Evolutionary conservation across 1,140 invertebrate genomes (phyloP).

Genomic region (Coenobita brevimanus): DNA sequence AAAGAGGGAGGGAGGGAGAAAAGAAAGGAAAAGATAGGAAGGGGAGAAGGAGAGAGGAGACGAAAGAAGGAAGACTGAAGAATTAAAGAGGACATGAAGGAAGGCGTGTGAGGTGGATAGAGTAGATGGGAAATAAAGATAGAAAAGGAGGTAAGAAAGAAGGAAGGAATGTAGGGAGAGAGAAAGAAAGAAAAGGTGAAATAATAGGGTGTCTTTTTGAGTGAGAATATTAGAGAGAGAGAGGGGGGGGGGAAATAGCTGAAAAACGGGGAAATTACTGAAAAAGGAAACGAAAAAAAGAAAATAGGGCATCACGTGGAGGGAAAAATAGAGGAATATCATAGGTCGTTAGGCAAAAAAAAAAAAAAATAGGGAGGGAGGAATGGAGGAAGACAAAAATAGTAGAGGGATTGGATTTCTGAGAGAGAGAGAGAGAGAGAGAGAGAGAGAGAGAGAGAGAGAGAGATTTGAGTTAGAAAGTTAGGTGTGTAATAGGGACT

Average conservation of each 20-base stretch:
- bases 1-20: background rate
- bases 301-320: too few species aligned
- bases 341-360: background rate
- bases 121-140: background rate
- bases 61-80: too few species aligned
- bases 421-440: conserved; percentile 28
- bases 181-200: too few species aligned
- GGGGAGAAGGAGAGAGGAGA: too few species aligned
- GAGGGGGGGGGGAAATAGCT: too few species aligned
- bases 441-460: too few species aligned
- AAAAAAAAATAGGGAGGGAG: too few species aligned
- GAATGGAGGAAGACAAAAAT: background rate
- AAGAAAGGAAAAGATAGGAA: background rate
- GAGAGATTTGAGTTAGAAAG: too few species aligned
- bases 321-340: background rate
- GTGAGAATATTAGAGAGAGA: too few species aligned
- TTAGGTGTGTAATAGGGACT: background rate
- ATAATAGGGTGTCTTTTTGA: background rate
- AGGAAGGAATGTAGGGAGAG: background rate
- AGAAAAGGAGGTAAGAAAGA: background rate
- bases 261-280: too few species aligned
- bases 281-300: too few species aligned
- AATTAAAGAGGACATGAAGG: background rate
- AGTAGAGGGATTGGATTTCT: background rate
- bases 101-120: background rate